phyloP scores from a whole-genome alignment of 1,140 invertebrate genomes.

The Neodiprion pinetum region DNA sequence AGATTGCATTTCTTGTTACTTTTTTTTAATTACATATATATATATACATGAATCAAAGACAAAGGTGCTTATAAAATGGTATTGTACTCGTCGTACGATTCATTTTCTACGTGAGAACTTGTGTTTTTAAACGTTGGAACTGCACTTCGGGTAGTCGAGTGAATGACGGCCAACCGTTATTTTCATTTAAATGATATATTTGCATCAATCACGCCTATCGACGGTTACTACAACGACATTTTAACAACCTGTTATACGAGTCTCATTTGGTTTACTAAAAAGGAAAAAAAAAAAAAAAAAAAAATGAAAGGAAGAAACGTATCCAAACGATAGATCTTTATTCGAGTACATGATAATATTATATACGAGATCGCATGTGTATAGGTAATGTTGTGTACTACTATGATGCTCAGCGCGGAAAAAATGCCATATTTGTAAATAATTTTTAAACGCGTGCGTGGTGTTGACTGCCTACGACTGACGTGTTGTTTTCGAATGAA shows the following conservation, averaged over 20 bases:
- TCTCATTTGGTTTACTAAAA: background rate
- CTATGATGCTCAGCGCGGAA: background rate
- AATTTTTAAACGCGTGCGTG: constrained; percentile 2
- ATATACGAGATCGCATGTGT: background rate
- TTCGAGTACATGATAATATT: background rate
- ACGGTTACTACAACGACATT: too few relatives aligned
- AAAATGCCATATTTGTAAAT: background rate
- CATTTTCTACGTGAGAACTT: background rate
- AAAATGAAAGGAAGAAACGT: background rate
- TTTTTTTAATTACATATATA: background rate
- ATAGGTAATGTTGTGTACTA: background rate
- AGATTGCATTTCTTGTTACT: background rate
- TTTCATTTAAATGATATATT: background rate
- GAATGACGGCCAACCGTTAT: background rate
- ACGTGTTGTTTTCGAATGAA: background rate
- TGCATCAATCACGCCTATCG: background rate
- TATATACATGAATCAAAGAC: background rate
- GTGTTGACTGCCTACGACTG: background rate
- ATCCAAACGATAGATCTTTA: background rate
- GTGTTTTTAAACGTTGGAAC: background rate
- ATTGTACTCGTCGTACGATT: background rate
- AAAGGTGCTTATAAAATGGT: background rate
- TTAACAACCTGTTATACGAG: background rate
- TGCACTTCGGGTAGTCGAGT: background rate
- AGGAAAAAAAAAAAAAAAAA: background rate